Evolutionary conservation across 2,113 vertebrate genomes (phyloP).

Genomic region (Dunckerocampus dactyliophorus): DNA sequence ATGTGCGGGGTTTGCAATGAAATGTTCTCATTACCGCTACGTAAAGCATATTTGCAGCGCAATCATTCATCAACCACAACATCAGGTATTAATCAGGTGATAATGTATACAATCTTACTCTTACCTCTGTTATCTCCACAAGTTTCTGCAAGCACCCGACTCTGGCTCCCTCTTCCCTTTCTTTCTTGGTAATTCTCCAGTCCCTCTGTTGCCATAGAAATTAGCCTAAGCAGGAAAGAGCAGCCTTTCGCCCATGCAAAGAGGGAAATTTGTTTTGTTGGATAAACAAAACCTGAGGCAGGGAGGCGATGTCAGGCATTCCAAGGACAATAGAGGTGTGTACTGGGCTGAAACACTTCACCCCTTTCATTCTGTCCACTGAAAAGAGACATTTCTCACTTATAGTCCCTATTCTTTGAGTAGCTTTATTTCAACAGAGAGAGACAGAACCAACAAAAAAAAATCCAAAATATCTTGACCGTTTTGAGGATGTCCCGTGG

Average conservation of each 20-base stretch:
- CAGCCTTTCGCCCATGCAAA: slow-evolving; percentile 57
- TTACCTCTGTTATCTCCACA: slow-evolving; percentile 4
- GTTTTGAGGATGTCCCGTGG: no score
- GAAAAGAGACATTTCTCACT: not conserved
- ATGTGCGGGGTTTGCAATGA: slow-evolving; percentile 7
- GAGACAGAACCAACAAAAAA: no score
- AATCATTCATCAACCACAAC: not conserved
- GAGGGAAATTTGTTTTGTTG: slow-evolving; percentile 58
- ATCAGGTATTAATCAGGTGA: not conserved
- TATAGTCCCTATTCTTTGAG: no score
- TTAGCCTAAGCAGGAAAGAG: slow-evolving; percentile 45
- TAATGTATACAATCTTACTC: not conserved
- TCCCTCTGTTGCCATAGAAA: slow-evolving; percentile 57
- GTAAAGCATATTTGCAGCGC: not conserved
- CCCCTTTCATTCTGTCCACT: not conserved
- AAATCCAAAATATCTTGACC: no score
- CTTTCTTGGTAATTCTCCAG: slow-evolving; percentile 34
- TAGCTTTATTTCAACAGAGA: no score
- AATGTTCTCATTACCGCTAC: not conserved
- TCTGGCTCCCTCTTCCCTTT: slow-evolving; percentile 8
- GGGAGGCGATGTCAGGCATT: slow-evolving; percentile 17
- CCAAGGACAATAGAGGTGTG: slow-evolving; percentile 24
- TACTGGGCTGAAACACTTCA: not conserved
- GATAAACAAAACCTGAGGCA: slow-evolving; percentile 51
- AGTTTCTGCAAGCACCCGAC: slow-evolving; percentile 38